Conservation (phyloP, 1,140 invertebrate genomes). For the Protaetia brevitarsis region DNA sequence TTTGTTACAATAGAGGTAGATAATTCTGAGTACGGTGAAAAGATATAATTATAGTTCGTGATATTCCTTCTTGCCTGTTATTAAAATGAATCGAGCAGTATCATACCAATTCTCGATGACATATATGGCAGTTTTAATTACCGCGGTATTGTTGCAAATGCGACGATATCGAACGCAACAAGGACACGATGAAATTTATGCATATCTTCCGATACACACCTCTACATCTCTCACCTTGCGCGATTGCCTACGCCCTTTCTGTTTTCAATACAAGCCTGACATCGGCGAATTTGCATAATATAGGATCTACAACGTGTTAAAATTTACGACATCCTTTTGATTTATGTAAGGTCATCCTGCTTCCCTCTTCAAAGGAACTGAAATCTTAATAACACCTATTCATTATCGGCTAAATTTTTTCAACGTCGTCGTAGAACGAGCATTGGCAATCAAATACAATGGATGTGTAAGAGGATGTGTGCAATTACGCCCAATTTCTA, state of each 20-base stretch:
- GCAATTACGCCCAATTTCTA: too few relatives aligned
- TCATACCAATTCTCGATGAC: neutral
- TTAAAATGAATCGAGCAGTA: too few relatives aligned
- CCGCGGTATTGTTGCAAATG: neutral
- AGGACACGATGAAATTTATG: neutral
- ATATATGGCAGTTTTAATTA: too few relatives aligned
- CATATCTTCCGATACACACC: neutral
- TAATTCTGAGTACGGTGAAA: too few relatives aligned
- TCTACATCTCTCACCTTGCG: neutral
- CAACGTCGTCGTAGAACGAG: neutral
- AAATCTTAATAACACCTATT: neutral
- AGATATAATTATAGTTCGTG: too few relatives aligned
- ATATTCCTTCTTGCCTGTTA: too few relatives aligned
- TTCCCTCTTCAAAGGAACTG: neutral
- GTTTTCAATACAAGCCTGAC: neutral
- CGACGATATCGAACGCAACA: neutral
- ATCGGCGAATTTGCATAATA: constrained; percentile 10
- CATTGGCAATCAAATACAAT: neutral
- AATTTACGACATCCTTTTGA: neutral
- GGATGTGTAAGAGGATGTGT: neutral
- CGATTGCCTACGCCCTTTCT: constrained; percentile 1
- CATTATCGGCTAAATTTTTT: neutral
- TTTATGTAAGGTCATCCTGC: neutral
- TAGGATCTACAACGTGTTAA: constrained; percentile 11
- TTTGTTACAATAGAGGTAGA: too few relatives aligned